Percentiles rank a stretch among this genome's conserved stretches.
These are phyloP conservation scores for Gastrophysa polygoni DNA, from an alignment of 2,888 invertebrate species.

Conservation along the genomic window DNA sequence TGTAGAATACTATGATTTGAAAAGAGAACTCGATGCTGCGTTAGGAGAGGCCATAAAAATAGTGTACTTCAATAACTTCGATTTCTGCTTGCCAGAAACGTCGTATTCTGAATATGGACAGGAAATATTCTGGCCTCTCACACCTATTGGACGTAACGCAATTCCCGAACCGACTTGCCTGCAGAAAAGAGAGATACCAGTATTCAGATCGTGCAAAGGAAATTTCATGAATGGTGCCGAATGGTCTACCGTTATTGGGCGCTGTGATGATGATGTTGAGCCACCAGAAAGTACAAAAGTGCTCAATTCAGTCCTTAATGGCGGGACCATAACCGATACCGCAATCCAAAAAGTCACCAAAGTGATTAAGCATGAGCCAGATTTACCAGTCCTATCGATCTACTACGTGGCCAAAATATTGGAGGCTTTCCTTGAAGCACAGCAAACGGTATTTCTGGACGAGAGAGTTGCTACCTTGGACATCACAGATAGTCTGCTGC, in stretches of 20 bases:
- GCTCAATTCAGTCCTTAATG: conserved; percentile 36
- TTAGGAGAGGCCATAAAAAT: conserved; percentile 28
- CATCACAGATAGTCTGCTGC: conserved; percentile 56
- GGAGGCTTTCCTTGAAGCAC: too few relatives aligned
- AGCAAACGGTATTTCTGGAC: too few relatives aligned
- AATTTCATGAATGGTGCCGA: conserved; percentile 64
- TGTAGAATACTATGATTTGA: conserved; percentile 28
- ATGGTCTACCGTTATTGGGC: conserved; percentile 60
- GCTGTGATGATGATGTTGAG: conserved; percentile 36
- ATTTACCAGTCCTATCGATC: conserved; percentile 47
- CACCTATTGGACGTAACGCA: conserved; percentile 60
- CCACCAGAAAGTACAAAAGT: conserved; percentile 35
- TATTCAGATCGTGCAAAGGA: conserved; percentile 64
- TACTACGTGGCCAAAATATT: conserved; percentile 48
- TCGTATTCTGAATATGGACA: conserved; percentile 15
- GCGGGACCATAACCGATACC: conserved; percentile 32
- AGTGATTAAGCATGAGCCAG: conserved; percentile 34
- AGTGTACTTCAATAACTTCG: conserved; percentile 44
- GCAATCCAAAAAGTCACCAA: conserved; percentile 39
- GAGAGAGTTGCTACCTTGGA: conserved; percentile 47
- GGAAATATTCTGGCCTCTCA: conserved; percentile 58
- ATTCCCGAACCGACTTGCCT: conserved; percentile 66
- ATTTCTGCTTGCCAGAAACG: conserved; percentile 48
- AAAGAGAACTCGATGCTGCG: conserved; percentile 17
- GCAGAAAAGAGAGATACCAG: conserved; percentile 64